phyloP scores from a whole-genome alignment of 2,797 vertebrate species.

The Rachycentron canadum region DNA sequence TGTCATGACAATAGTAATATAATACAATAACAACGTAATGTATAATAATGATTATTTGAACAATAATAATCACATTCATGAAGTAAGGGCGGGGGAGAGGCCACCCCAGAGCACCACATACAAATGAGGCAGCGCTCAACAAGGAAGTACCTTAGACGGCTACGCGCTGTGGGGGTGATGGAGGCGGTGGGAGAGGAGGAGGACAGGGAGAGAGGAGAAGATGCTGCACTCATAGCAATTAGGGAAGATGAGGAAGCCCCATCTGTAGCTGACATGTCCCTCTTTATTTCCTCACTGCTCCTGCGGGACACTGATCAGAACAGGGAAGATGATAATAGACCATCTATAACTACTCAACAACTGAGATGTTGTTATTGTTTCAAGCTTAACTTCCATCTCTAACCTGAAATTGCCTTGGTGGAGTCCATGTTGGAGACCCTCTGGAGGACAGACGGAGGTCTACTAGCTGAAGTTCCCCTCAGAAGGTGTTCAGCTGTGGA shows the following conservation, averaged over 20 bases:
- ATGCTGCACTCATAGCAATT: constrained; percentile 91
- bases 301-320: constrained; percentile 88
- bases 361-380: neutral
- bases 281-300: constrained; percentile 95
- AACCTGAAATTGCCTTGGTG: constrained; percentile 92
- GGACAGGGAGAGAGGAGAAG: constrained; percentile 91
- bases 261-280: constrained; percentile 91
- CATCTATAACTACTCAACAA: neutral
- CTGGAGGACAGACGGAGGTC: constrained; percentile 88
- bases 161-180: constrained; percentile 93
- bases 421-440: constrained; percentile 93
- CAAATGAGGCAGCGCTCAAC: neutral
- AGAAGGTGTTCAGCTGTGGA: constrained; percentile 89
- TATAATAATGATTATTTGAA: no score
- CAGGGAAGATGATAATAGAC: neutral
- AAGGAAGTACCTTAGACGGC: constrained; percentile 89
- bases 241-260: constrained; percentile 89
- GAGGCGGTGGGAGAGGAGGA: constrained; percentile 92
- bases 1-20: no score
- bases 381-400: neutral
- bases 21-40: no score
- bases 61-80: no score
- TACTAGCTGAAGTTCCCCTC: constrained; percentile 88
- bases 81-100: no score
- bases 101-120: neutral